These are phyloP conservation scores for Cirrhinus mrigala DNA, from an alignment of 2,797 vertebrate species.

Conservation along the genomic window DNA sequence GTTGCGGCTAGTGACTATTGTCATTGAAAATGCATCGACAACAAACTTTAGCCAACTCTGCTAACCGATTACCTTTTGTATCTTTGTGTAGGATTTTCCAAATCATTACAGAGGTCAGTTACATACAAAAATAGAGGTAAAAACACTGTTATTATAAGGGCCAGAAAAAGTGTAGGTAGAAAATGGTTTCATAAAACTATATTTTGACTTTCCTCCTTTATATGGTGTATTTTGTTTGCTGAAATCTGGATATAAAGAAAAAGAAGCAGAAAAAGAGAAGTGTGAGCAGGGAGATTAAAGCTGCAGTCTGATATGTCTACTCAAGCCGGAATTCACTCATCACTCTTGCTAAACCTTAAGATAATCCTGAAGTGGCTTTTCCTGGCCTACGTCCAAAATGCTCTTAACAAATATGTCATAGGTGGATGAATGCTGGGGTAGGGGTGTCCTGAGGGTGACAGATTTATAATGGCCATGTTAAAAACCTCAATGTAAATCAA, in stretches of 20 bases:
- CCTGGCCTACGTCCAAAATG: conserved; percentile 88
- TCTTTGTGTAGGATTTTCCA: not conserved
- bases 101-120: not conserved
- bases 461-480: conserved; percentile 86
- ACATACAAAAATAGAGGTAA: not conserved
- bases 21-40: conserved; percentile 52
- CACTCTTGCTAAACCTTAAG: conserved; percentile 79
- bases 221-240: not conserved
- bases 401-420: conserved; percentile 85
- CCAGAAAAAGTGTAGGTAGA: not conserved
- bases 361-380: conserved; percentile 85
- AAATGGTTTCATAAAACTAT: not conserved
- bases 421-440: conserved; percentile 89
- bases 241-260: not conserved
- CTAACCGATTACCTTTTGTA: conserved; percentile 26
- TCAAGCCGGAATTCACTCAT: conserved; percentile 72
- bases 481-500: conserved; percentile 88
- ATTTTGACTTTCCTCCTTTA: not conserved
- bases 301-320: conserved; percentile 49
- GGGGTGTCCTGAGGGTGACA: conserved; percentile 84
- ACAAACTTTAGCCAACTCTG: conserved; percentile 21
- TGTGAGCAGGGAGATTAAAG: conserved; percentile 50
- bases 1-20: conserved; percentile 53
- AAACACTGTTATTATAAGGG: not conserved
- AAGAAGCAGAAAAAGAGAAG: conserved; percentile 10